These are phyloP conservation scores for Ailurus styani DNA, from an alignment of 2,113 vertebrate species.

Conservation along the genomic window DNA sequence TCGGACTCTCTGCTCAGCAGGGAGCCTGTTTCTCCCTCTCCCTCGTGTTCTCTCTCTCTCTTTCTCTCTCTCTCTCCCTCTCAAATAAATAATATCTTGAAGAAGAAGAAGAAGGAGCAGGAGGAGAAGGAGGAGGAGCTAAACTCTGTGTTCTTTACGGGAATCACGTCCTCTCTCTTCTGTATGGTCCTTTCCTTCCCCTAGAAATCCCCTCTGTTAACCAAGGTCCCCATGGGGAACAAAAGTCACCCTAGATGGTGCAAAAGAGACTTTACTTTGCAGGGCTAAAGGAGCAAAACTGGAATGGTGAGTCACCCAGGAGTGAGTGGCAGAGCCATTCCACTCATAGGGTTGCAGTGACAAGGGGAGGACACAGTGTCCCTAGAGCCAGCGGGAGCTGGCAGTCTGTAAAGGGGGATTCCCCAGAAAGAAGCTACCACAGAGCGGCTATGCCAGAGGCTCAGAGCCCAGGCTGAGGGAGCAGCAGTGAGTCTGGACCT, in stretches of 20 bases:
- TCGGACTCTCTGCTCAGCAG: too few species aligned
- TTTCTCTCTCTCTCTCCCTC: too few species aligned
- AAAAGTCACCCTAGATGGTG: neutral
- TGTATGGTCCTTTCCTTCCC: neutral
- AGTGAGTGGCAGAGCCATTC: neutral
- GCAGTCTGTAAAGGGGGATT: neutral
- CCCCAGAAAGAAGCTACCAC: neutral
- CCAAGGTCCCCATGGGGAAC: neutral
- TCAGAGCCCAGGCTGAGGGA: too few species aligned
- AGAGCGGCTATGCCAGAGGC: neutral
- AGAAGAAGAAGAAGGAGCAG: too few species aligned
- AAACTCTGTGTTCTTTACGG: neutral
- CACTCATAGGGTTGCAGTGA: neutral
- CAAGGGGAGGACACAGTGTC: neutral
- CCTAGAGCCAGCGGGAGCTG: neutral
- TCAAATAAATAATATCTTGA: too few species aligned
- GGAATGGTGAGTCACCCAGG: neutral
- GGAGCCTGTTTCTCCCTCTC: too few species aligned
- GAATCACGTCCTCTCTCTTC: neutral
- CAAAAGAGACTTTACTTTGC: neutral
- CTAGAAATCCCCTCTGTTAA: neutral
- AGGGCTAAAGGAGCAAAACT: neutral
- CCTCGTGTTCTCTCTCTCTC: too few species aligned
- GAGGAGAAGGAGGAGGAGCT: neutral
- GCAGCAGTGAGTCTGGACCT: too few species aligned